A percentile compares a stretch with the other conserved stretches of the same genome.
phyloP scores from a whole-genome alignment of 92 coral and sea anemone species.

The Porites rus region DNA sequence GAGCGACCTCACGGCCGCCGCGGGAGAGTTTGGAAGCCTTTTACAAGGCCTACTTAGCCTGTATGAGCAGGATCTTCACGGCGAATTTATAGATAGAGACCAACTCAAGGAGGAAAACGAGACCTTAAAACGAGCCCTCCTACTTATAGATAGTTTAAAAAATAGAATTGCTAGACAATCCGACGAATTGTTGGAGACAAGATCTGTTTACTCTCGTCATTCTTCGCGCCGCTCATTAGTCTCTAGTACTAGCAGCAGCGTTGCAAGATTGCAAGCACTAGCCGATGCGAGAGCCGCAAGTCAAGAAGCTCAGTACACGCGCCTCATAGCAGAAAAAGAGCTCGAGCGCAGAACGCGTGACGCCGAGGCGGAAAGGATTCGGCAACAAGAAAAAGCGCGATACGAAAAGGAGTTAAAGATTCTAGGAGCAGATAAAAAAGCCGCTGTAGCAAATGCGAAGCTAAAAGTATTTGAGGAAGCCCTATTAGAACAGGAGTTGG shows the following conservation, averaged over 20 bases:
- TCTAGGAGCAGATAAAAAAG: not conserved
- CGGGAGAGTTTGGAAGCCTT: not conserved
- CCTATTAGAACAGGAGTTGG: constrained; percentile 12
- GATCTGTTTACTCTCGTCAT: not conserved
- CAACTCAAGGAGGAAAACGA: not conserved
- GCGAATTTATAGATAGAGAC: not conserved
- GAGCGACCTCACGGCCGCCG: not conserved
- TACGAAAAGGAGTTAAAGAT: constrained; percentile 53
- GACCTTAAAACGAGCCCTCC: not conserved
- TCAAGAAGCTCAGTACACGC: constrained; percentile 27
- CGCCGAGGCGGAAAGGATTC: constrained; percentile 46
- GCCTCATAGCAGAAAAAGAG: constrained; percentile 43
- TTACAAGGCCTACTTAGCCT: not conserved
- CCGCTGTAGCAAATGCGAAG: constrained; percentile 62
- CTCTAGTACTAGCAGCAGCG: constrained; percentile 8
- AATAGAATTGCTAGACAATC: not conserved
- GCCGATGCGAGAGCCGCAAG: constrained; percentile 55
- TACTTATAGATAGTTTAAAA: not conserved
- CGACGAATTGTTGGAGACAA: too few relatives aligned
- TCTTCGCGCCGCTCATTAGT: not conserved
- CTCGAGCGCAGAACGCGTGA: constrained; percentile 45
- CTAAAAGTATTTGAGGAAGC: constrained; percentile 57
- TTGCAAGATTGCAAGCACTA: constrained; percentile 9
- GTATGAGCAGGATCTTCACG: not conserved
- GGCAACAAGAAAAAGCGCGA: constrained; percentile 48